Evolutionary conservation across 2,113 vertebrate species (phyloP).

Genomic region (Neodon shergylaensis): DNA sequence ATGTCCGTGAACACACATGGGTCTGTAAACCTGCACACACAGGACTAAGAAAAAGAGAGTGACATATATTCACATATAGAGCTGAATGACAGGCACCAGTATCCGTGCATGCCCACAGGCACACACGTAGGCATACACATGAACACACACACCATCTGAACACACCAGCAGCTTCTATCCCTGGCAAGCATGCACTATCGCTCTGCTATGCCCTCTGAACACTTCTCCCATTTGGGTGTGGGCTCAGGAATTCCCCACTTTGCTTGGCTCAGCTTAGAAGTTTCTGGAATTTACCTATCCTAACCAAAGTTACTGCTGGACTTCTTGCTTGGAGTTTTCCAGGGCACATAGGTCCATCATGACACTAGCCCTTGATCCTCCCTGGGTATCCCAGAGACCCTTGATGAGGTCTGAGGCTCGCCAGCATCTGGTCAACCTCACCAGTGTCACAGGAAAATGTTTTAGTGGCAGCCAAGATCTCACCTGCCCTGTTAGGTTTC

Average conservation of each 20-base stretch:
- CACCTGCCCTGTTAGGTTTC: neutral
- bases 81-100: neutral
- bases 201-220: rapidly evolving
- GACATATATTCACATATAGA: neutral
- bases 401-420: too few species aligned
- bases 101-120: too few species aligned
- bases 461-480: neutral
- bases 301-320: neutral
- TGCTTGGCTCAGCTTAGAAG: neutral
- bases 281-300: neutral
- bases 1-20: too few species aligned
- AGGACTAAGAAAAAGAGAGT: neutral
- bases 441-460: neutral
- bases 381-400: neutral
- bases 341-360: neutral
- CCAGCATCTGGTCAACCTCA: neutral
- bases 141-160: neutral
- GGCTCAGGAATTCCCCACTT: neutral
- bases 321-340: constrained; percentile 34
- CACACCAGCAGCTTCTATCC: neutral
- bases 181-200: rapidly evolving
- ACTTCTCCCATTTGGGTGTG: neutral
- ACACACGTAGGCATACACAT: neutral
- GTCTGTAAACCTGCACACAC: neutral
- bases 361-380: neutral